These are phyloP conservation scores for Aplochiton taeniatus DNA, from an alignment of 2,797 vertebrate species.

Conservation along the genomic window DNA sequence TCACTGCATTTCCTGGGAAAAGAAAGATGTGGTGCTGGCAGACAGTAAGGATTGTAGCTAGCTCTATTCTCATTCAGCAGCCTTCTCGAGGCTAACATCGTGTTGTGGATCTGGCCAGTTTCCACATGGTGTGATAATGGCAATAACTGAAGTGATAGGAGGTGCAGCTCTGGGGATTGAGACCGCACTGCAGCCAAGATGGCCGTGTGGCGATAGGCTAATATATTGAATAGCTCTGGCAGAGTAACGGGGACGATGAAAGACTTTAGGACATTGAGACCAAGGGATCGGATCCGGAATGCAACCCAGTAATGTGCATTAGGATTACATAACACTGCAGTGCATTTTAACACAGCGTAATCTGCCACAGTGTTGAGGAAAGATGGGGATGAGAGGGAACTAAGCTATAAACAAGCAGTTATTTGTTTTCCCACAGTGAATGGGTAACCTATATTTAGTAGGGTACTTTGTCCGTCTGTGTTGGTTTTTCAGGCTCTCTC, in stretches of 20 bases:
- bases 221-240: background rate
- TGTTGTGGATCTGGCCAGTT: background rate
- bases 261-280: background rate
- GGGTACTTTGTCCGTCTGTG: conserved; percentile 24
- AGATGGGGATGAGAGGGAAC: conserved; percentile 35
- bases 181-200: too few relatives aligned
- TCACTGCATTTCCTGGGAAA: too few relatives aligned
- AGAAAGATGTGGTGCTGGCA: too few relatives aligned
- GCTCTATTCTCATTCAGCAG: too few relatives aligned
- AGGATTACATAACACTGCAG: conserved; percentile 53
- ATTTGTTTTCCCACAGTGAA: conserved; percentile 50
- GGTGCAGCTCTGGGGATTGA: background rate
- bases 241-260: background rate
- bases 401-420: conserved; percentile 47
- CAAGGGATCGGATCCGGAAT: conserved; percentile 25
- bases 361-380: conserved; percentile 41
- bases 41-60: too few relatives aligned
- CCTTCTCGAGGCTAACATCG: background rate
- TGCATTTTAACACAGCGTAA: conserved; percentile 54
- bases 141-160: background rate
- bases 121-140: background rate
- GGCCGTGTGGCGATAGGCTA: background rate
- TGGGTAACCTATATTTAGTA: conserved; percentile 37
- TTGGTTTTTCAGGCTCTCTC: conserved; percentile 54
- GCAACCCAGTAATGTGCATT: conserved; percentile 56